Evolutionary conservation across 2,797 vertebrate genomes (phyloP).

Genomic region (Antrozous pallidus): DNA sequence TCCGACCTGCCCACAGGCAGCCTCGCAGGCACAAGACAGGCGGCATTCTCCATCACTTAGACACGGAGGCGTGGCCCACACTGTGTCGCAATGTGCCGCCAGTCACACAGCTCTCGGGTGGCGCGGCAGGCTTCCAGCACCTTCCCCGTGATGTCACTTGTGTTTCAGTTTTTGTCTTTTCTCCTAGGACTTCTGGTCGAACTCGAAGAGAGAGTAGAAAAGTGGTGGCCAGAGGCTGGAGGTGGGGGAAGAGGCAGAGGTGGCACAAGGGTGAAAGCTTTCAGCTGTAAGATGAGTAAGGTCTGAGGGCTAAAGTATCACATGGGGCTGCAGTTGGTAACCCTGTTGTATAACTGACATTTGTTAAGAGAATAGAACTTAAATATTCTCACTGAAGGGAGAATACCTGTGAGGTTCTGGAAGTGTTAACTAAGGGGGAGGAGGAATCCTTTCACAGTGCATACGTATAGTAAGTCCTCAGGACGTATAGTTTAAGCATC

Average conservation of each 20-base stretch:
- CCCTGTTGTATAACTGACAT: neutral
- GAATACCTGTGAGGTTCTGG: neutral
- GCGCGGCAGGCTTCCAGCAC: neutral
- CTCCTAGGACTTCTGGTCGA: neutral
- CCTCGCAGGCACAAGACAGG: neutral
- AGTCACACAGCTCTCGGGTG: neutral
- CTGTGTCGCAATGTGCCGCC: neutral
- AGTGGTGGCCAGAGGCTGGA: neutral
- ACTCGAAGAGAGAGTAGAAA: neutral
- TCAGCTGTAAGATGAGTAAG: neutral
- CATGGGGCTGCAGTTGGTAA: neutral
- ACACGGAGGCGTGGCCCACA: neutral
- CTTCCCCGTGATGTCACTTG: neutral
- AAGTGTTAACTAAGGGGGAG: neutral
- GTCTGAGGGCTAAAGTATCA: neutral
- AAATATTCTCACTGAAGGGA: neutral
- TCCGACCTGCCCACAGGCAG: accelerated
- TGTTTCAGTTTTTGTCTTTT: neutral
- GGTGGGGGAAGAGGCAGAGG: neutral
- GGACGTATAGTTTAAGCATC: neutral
- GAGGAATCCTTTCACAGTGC: neutral
- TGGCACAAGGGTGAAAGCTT: neutral
- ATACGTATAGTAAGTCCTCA: neutral
- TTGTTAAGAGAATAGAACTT: neutral
- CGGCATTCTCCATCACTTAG: neutral